Percentiles rank a stretch among this genome's conserved stretches.
phyloP scores from a whole-genome alignment of 1,140 invertebrate genomes.

The Drosophila equinoxialis region DNA sequence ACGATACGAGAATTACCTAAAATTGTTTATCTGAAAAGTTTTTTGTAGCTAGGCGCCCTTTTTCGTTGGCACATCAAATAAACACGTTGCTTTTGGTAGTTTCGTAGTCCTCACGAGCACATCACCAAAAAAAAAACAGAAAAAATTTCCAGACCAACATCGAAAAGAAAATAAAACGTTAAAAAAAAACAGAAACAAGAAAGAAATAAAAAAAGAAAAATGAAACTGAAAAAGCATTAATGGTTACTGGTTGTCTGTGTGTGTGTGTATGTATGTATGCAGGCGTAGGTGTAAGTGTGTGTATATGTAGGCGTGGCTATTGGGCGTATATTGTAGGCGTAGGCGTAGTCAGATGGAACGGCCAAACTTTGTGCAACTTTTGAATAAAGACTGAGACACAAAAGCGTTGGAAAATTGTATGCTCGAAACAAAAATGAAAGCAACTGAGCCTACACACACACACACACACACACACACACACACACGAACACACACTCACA shows the following conservation, averaged over 20 bases:
- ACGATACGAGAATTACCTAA: too few species aligned
- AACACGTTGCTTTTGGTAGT: neutral
- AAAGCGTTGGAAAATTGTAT: slow-evolving; percentile 65
- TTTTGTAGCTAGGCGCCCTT: too few species aligned
- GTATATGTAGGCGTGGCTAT: neutral
- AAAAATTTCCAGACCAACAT: slow-evolving; percentile 11
- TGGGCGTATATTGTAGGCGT: neutral
- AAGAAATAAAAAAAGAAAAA: neutral
- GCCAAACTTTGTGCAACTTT: slow-evolving; percentile 46
- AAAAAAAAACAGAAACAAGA: neutral
- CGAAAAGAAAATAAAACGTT: slow-evolving; percentile 9
- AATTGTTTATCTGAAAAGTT: too few species aligned
- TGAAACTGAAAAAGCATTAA: slow-evolving; percentile 42
- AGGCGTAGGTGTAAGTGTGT: neutral
- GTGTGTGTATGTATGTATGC: neutral
- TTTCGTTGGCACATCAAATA: too few species aligned
- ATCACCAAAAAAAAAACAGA: slow-evolving; percentile 29
- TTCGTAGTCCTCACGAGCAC: slow-evolving; percentile 17
- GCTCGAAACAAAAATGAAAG: slow-evolving; percentile 69
- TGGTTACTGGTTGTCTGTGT: neutral
- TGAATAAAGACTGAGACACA: slow-evolving; percentile 78
- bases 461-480: slow-evolving; percentile 32
- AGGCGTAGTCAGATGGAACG: slow-evolving; percentile 2
- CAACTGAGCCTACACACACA: slow-evolving; percentile 41
- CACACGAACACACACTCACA: slow-evolving; percentile 30